Evolutionary conservation across 1,140 invertebrate species (phyloP).

Genomic region (Heliconius congener): DNA sequence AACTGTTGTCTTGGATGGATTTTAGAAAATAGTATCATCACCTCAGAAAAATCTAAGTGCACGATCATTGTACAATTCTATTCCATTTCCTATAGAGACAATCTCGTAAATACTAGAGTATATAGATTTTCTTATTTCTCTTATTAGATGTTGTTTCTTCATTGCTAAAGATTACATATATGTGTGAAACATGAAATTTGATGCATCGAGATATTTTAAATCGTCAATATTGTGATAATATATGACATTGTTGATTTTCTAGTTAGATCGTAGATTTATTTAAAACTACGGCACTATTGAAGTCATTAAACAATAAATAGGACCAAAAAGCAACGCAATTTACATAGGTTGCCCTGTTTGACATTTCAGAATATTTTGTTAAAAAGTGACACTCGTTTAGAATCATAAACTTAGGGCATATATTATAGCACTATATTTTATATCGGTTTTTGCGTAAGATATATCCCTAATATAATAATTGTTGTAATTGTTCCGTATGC

Average conservation of each 20-base stretch:
- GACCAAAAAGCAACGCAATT: slow-evolving; percentile 43
- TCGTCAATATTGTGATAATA: slow-evolving; percentile 38
- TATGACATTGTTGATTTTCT: slow-evolving; percentile 33
- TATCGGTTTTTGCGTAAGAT: slow-evolving; percentile 39
- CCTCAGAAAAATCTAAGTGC: slow-evolving; percentile 34
- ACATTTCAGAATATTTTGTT: slow-evolving; percentile 36
- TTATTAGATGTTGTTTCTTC: slow-evolving; percentile 8
- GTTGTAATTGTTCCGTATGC: slow-evolving; percentile 36
- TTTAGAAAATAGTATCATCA: slow-evolving; percentile 38
- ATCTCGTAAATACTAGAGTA: slow-evolving; percentile 1
- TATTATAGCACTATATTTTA: slow-evolving; percentile 40
- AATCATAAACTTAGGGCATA: slow-evolving; percentile 34
- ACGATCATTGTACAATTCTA: slow-evolving; percentile 12
- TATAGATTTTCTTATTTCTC: slow-evolving; percentile 9
- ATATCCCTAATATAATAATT: slow-evolving; percentile 30
- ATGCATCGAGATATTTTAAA: slow-evolving; percentile 23
- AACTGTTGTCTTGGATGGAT: slow-evolving; percentile 43
- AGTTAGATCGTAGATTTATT: slow-evolving; percentile 33
- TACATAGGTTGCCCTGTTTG: slow-evolving; percentile 36
- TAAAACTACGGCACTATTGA: slow-evolving; percentile 25
- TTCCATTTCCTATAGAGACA: slow-evolving; percentile 21
- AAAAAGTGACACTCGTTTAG: slow-evolving; percentile 33
- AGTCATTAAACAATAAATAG: slow-evolving; percentile 42
- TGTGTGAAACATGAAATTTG: not conserved
- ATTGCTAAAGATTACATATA: not conserved